phyloP scores from a whole-genome alignment of 2,888 invertebrate species.

The Acrocyrtus sp. region DNA sequence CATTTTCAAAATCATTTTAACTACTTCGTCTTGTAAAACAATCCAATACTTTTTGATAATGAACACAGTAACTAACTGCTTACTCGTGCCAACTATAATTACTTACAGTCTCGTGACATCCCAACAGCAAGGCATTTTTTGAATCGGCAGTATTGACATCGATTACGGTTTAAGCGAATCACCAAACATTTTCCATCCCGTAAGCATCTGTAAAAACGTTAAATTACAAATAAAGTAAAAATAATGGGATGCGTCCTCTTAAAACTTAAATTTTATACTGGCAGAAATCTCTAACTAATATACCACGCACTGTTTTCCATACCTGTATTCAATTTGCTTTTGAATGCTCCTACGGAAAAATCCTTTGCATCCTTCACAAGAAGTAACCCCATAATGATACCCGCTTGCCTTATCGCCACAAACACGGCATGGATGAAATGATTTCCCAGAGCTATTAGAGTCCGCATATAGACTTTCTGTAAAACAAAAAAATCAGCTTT shows the following conservation, averaged over 20 bases:
- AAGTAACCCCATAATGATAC: constrained; percentile 96
- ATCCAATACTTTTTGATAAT: no score
- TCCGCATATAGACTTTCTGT: constrained; percentile 70
- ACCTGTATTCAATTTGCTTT: constrained; percentile 94
- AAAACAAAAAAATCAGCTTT: constrained; percentile 2
- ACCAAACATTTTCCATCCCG: constrained; percentile 94
- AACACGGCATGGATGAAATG: constrained; percentile 94
- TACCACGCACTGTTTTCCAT: no score
- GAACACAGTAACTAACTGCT: no score
- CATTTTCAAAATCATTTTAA: no score
- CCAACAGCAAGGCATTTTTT: constrained; percentile 96
- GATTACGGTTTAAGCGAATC: constrained; percentile 91
- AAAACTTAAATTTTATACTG: no score
- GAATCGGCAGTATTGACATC: constrained; percentile 96
- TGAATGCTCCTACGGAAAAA: constrained; percentile 96
- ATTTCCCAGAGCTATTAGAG: constrained; percentile 82
- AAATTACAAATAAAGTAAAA: constrained; percentile 11
- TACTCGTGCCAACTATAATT: no score
- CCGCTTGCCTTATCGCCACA: constrained; percentile 96
- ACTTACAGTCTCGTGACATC: constrained; percentile 97
- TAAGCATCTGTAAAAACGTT: constrained; percentile 79
- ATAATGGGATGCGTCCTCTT: no score
- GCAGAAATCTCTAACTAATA: no score
- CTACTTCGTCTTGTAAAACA: no score
- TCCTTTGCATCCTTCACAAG: constrained; percentile 95